Base-by-base conservation (phyloP, 2,113 vertebrate genomes). In the Uropsilus gracilis region DNA sequence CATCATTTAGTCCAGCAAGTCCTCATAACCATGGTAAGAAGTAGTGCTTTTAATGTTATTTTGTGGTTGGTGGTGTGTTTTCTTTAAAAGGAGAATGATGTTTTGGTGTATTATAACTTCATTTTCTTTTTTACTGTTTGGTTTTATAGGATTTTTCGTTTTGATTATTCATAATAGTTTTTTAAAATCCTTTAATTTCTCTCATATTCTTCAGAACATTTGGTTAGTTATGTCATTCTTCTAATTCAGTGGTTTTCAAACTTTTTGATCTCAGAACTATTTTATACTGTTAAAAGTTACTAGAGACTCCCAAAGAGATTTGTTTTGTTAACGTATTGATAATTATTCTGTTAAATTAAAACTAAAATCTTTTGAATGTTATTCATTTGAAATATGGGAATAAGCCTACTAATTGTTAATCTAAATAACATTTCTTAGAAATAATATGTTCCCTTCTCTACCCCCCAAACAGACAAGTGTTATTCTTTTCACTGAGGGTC, bases 11-110 rank as follows among this genome's bases (percentile, higher is more conserved):
- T 96, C 99, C 99, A 0, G 99, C 99, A 94, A 84, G 98, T 97
- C 98, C 98, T 96, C 99, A 99, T 95, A 98, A 98, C 92, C 99
- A 99, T 39, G 99, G 99, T 99, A 98, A 98, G 98, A 95, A 32
- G 37, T 37, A 83, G 8, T 71, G 48, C 46, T 86, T 87, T 84
- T 78, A 30, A 55, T 37, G 32, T 34, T 37, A 42, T 68, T 20
- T 78, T 71, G 44, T 55, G 34, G 26, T 11, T 85, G 17, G 13
- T 55, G 48, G 42, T 69, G 14, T 39, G 22, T 14, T 68, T 28
- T 55, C 46, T 71, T 12, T 37, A n/a, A 42, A 20, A 10, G 46
- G 16, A 48, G 17, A 77, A 48, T 92, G 39, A 84, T n/a, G 48
- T 82, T 91, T 71, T 68, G 18, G 26, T 48, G 11, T 75, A 12